These are phyloP conservation scores for Rutpela maculata DNA, from an alignment of 2,888 invertebrate species.

Conservation along the genomic window DNA sequence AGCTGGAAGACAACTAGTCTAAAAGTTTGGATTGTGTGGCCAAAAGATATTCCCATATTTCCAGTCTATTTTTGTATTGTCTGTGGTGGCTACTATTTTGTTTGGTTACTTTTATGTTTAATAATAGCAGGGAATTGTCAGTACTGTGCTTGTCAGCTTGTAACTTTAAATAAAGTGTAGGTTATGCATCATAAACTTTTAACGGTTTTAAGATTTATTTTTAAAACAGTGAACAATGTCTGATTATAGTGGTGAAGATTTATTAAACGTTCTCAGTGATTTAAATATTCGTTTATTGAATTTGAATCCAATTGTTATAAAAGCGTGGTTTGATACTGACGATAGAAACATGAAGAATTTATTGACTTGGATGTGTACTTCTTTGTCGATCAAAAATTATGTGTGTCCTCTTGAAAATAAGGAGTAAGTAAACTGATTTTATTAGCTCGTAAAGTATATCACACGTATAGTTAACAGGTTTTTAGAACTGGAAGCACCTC, in stretches of 20 bases:
- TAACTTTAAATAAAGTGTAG: slow-evolving; percentile 11
- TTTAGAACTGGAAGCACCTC: slow-evolving; percentile 44
- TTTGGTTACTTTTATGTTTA: too few species aligned
- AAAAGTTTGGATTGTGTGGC: too few species aligned
- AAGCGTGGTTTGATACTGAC: slow-evolving; percentile 69
- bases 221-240: slow-evolving; percentile 42
- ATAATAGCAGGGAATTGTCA: too few species aligned
- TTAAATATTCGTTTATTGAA: slow-evolving; percentile 60
- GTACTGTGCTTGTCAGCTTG: neutral
- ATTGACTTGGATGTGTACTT: slow-evolving; percentile 66
- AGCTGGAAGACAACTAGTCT: too few species aligned
- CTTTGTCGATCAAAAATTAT: slow-evolving; percentile 62
- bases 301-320: slow-evolving; percentile 62
- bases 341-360: slow-evolving; percentile 60
- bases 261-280: slow-evolving; percentile 58
- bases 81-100: too few species aligned
- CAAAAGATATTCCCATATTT: too few species aligned
- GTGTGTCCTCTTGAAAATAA: slow-evolving; percentile 58
- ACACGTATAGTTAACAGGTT: slow-evolving; percentile 51
- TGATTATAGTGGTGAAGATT: slow-evolving; percentile 57
- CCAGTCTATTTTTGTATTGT: too few species aligned
- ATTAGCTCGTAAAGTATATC: neutral
- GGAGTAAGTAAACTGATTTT: slow-evolving; percentile 53
- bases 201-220: neutral
- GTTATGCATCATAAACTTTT: slow-evolving; percentile 5